Evolutionary conservation across 2,113 vertebrate species (phyloP), one percentile per base, ranked within the genome.

Genomic region (Oxyura jamaicensis): DNA sequence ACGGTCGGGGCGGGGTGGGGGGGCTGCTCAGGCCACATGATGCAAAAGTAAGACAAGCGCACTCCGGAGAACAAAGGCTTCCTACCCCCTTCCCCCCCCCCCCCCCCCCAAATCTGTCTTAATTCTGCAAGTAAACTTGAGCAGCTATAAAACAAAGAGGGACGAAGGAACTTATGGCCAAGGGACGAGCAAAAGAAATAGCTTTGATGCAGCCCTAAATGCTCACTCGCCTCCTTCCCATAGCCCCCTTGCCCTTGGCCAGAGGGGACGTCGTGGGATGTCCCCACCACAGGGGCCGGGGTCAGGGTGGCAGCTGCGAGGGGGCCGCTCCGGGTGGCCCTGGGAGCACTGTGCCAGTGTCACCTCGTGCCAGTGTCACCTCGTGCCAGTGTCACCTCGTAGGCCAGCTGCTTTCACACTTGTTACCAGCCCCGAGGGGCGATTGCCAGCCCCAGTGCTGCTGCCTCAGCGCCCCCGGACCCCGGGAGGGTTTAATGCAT

Each of bases 121-220:
- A 97, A 97, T 98, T 97, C 94, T 91, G 90, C 94, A 92, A 98
- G 97, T 98, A 97, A 98, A 98, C 97, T 97, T 98, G 83, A 95
- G 92, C 86, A 75, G 96, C 58, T 89, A 97, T 97, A 97, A 97
- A 97, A 97, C 96, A 97, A 96, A 96, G 90, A 87, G 84, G 84
- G 96, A 96, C 60, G 85, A 95, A 92, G 95, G 95, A 96, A 97
- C 88, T 97, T 97, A 93, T 41, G 96, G 94, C 96, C 97, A 93
- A 95, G 85, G 97, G 95, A 97, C 95, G 90, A 96, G 84, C 92
- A 90, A 96, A 97, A 97, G 85, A 96, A 97, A 94, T 96, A 86
- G 83, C 96, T 97, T 93, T 88, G 90, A 95, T 90, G 94, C 97
- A 78, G 94, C 86, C 94, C 90, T 17, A 80, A 93, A 79, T 97